A percentile compares a stretch with the other conserved stretches of the same genome.
phyloP scores from a whole-genome alignment of 2,113 vertebrate genomes.

The Coptodon rendalli region DNA sequence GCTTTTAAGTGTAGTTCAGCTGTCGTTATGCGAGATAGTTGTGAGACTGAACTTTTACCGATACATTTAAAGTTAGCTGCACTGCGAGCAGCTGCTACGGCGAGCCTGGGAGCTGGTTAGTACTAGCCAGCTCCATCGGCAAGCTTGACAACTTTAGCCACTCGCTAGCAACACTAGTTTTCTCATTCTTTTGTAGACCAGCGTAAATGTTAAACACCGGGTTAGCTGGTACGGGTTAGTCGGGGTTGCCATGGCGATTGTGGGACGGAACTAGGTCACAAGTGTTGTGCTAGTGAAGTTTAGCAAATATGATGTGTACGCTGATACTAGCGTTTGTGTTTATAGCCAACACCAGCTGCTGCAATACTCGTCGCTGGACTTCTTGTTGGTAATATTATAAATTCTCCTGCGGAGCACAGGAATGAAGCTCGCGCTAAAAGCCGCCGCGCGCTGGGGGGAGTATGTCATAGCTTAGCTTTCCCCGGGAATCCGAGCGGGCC shows the following conservation, averaged over 20 bases:
- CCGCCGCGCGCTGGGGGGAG: not conserved
- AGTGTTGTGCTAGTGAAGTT: not conserved
- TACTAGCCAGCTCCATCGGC: not conserved
- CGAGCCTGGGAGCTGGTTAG: not conserved
- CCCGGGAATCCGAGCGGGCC: conserved; percentile 51
- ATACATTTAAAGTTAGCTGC: conserved; percentile 14
- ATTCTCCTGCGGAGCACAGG: not conserved
- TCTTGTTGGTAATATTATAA: not conserved
- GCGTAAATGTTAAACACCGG: not conserved
- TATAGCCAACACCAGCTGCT: not conserved
- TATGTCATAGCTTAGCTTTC: not conserved
- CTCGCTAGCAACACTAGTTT: not conserved
- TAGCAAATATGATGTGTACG: not conserved
- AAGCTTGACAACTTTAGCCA: not conserved
- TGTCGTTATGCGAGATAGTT: not conserved
- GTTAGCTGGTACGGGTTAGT: not conserved
- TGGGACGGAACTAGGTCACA: not conserved
- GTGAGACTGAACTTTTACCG: conserved; percentile 7
- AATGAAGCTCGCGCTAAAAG: not conserved
- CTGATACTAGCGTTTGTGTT: not conserved
- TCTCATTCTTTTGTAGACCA: not conserved
- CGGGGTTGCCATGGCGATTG: conserved; percentile 50
- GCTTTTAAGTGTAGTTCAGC: not conserved
- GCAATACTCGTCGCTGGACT: not conserved
- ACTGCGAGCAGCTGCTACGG: not conserved